Conservation (phyloP, 2,797 vertebrate genomes). For the Gadopsis marmoratus region DNA sequence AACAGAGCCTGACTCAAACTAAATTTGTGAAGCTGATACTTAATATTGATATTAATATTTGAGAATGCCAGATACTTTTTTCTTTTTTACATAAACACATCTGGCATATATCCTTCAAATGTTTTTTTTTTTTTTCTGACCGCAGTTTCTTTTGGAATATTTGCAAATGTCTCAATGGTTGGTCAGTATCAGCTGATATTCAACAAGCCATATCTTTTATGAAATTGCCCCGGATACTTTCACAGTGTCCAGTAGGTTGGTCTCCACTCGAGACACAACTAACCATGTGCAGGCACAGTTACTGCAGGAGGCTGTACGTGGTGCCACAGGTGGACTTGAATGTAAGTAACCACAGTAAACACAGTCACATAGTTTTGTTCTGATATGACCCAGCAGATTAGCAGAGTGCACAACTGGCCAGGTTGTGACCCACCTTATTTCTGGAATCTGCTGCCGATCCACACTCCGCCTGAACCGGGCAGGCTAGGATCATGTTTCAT, state of each 20-base stretch:
- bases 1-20: neutral
- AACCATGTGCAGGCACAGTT: too few relatives aligned
- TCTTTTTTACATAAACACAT: neutral
- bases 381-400: slow-evolving; percentile 35
- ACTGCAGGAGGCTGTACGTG: neutral
- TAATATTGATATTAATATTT: neutral
- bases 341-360: slow-evolving; percentile 18
- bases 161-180: neutral
- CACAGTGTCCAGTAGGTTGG: neutral
- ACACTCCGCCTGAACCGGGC: slow-evolving; percentile 27
- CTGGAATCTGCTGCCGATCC: slow-evolving; percentile 53
- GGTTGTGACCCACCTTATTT: slow-evolving; percentile 44
- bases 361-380: neutral
- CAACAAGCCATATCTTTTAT: neutral
- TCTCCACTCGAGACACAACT: neutral
- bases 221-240: too few relatives aligned
- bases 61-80: neutral
- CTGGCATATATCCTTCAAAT: neutral
- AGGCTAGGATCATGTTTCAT: slow-evolving; percentile 58
- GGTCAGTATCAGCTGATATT: neutral
- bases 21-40: neutral
- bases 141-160: neutral
- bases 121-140: neutral
- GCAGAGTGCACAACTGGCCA: slow-evolving; percentile 7
- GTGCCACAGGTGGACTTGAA: neutral